Evolutionary conservation across 2,888 invertebrate species (phyloP).

Genomic region (Euspilapteryx auroguttella): DNA sequence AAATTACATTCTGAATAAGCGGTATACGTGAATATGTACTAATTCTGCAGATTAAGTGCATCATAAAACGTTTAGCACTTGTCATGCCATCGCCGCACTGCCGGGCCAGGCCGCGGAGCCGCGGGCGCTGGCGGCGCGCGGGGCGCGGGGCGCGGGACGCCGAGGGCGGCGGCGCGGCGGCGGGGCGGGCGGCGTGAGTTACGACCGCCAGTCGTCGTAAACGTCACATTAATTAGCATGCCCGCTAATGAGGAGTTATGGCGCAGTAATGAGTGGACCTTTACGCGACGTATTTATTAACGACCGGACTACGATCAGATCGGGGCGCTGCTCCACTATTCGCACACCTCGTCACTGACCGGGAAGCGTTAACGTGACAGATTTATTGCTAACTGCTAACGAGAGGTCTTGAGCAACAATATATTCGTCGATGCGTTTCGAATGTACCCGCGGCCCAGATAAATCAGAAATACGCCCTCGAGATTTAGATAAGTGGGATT

Average conservation of each 20-base stretch:
- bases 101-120: not conserved
- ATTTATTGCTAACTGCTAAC: conserved; percentile 12
- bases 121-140: not conserved
- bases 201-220: conserved; percentile 35
- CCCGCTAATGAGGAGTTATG: conserved; percentile 59
- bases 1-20: too few relatives aligned
- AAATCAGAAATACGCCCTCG: too few relatives aligned
- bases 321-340: not conserved
- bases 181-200: conserved; percentile 10
- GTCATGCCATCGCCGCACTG: too few relatives aligned
- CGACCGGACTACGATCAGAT: too few relatives aligned
- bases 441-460: too few relatives aligned
- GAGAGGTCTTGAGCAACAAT: conserved; percentile 8
- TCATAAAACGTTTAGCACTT: too few relatives aligned
- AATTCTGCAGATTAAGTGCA: too few relatives aligned
- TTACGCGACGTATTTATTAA: conserved; percentile 37
- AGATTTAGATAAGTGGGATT: conserved; percentile 48
- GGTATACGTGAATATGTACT: too few relatives aligned
- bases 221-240: conserved; percentile 58
- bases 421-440: not conserved
- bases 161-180: not conserved
- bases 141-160: conserved; percentile 16
- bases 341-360: conserved; percentile 8
- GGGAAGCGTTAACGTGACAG: conserved; percentile 16
- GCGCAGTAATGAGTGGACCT: conserved; percentile 53